A percentile compares a stretch with the other conserved stretches of the same genome.
These are phyloP conservation scores for Bubalus kerabau DNA, from an alignment of 2,113 vertebrate species.

Conservation along the genomic window DNA sequence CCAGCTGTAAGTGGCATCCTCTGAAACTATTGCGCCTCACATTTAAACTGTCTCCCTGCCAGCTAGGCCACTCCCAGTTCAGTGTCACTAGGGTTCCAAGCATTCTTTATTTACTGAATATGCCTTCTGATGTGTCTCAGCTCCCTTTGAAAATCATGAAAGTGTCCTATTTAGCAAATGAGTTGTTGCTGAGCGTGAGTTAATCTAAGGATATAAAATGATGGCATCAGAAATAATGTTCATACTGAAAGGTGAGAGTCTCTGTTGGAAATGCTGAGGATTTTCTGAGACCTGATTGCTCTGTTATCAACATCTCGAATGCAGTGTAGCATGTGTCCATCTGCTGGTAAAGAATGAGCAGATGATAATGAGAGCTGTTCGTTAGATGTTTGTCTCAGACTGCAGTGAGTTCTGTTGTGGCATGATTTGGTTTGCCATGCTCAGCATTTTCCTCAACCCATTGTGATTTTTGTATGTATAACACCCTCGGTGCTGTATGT, in stretches of 20 bases:
- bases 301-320: not conserved
- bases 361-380: not conserved
- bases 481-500: not conserved
- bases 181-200: not conserved
- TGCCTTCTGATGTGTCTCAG: not conserved
- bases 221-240: not conserved
- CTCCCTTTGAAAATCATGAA: constrained; percentile 8
- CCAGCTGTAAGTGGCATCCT: constrained; percentile 19
- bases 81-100: not conserved
- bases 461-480: not conserved
- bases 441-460: not conserved
- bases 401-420: not conserved
- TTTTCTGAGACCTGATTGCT: not conserved
- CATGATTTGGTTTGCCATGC: constrained; percentile 1
- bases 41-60: not conserved
- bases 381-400: not conserved
- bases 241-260: not conserved
- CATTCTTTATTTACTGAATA: not conserved
- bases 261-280: not conserved
- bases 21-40: not conserved
- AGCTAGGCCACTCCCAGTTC: not conserved
- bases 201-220: constrained; percentile 11
- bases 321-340: not conserved
- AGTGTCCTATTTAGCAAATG: not conserved
- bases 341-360: not conserved